These are phyloP conservation scores for Rhodophaea formosa DNA, from an alignment of 2,888 invertebrate species.

Conservation along the genomic window DNA sequence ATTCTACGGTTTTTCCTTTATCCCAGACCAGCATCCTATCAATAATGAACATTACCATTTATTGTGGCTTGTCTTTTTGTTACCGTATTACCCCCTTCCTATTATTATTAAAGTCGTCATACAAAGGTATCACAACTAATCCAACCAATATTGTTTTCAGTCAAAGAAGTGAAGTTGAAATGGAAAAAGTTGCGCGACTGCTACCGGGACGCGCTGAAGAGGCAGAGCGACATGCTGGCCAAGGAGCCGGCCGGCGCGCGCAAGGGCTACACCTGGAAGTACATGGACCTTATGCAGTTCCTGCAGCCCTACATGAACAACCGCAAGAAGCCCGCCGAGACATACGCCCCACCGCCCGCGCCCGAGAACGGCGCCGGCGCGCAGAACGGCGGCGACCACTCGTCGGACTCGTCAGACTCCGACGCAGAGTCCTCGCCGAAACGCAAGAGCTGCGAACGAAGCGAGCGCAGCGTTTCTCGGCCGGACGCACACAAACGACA, in stretches of 20 bases:
- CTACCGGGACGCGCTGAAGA: slow-evolving; percentile 72
- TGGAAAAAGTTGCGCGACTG: slow-evolving; percentile 76
- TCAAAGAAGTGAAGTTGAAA: slow-evolving; percentile 71
- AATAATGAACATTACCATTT: too few relatives aligned
- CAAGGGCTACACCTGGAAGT: slow-evolving; percentile 68
- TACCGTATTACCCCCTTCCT: too few relatives aligned
- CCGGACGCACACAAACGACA: slow-evolving; percentile 45
- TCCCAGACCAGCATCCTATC: too few relatives aligned
- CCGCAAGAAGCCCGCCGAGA: slow-evolving; percentile 56
- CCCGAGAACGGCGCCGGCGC: slow-evolving; percentile 25
- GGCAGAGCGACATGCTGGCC: slow-evolving; percentile 64
- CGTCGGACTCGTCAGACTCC: slow-evolving; percentile 41
- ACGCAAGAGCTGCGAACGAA: slow-evolving; percentile 46
- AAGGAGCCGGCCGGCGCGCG: slow-evolving; percentile 44
- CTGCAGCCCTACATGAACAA: slow-evolving; percentile 73
- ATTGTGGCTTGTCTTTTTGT: too few relatives aligned
- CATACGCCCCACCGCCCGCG: slow-evolving; percentile 34
- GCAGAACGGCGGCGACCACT: slow-evolving; percentile 37
- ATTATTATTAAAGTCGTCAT: too few relatives aligned
- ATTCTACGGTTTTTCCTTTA: too few relatives aligned
- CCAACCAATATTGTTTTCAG: slow-evolving; percentile 45
- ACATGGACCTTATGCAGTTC: slow-evolving; percentile 70
- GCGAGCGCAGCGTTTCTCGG: slow-evolving; percentile 58
- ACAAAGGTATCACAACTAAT: neutral
- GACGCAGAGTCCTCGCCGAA: slow-evolving; percentile 42